Base-by-base conservation (phyloP, 2,113 vertebrate genomes). In the Epinephelus lanceolatus region DNA sequence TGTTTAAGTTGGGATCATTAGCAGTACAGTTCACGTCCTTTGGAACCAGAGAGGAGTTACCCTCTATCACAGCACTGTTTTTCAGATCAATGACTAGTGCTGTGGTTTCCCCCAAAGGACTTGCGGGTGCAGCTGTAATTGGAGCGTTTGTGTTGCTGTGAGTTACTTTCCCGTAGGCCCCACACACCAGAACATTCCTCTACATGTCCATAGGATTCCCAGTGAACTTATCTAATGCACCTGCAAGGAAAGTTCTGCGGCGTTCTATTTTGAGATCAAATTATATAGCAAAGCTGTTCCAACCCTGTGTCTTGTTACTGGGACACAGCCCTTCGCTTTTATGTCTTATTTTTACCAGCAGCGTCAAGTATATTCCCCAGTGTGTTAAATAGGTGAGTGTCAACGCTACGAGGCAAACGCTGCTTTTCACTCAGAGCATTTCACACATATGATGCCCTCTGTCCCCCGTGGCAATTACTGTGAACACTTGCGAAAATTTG, bases 121-220 rank as follows among this genome's bases (percentile, higher is more conserved):
- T 30, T 67, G 42, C 8, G 53, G 81, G 68, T 84, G 73, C 81
- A 71, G 83, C 86, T 78, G 74, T 93, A 93, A 93, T 91, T 93
- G 86, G 88, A 86, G 76, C 56, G 3, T 70, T 88, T 84, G 73
- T 90, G 83, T 85, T 92, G 71, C 88, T 70, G 73, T n/a, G 8
- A 76, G 83, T 88, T 80, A 66, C 59, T 69, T 53, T 68, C 82
- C 81, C 85, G 74, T 17, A 33, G 67, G 52, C 79, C 81, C 65
- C 66, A 17, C 6, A 75, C 55, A 76, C 74, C 70, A 76, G 74
- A 88, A 87, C 81, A 90, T 71, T 83, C 72, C 72, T 65, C 69
- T 59, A 42, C 70, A 74, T 55, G 79, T 85, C 89, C 79, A 85
- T 37, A 80, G 67, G 78, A 90, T 86, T 77, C 80, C 76, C 83